These are phyloP conservation scores for Toxotes chatareus DNA, from an alignment of 2,113 vertebrate species.

Conservation along the genomic window DNA sequence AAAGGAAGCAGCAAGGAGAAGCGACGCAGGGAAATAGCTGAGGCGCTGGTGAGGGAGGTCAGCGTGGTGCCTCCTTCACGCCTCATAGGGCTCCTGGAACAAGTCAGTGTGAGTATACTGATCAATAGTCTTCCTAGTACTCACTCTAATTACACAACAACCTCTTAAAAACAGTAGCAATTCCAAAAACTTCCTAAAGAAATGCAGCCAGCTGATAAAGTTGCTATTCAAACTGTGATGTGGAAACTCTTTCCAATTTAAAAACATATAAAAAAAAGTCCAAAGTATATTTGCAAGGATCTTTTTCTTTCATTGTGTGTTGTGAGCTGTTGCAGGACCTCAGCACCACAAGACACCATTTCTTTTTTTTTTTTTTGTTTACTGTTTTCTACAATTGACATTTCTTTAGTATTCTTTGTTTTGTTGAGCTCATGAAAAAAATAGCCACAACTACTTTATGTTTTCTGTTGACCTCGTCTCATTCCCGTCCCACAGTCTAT, in stretches of 20 bases:
- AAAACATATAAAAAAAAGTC: neutral
- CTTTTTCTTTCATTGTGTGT: neutral
- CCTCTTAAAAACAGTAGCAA: neutral
- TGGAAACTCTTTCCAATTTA: neutral
- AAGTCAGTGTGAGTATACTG: constrained; percentile 85
- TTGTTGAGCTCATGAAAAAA: neutral
- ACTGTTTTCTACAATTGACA: neutral
- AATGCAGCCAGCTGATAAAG: neutral
- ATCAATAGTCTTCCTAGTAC: constrained; percentile 17
- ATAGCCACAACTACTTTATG: neutral
- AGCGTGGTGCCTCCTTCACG: constrained; percentile 98
- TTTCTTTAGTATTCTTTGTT: neutral
- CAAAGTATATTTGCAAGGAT: neutral
- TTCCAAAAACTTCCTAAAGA: neutral
- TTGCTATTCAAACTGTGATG: neutral
- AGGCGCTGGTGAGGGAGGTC: constrained; percentile 95
- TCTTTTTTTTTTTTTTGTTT: too few relatives aligned
- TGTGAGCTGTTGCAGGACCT: neutral
- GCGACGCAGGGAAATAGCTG: constrained; percentile 93
- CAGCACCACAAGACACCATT: neutral
- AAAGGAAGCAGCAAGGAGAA: constrained; percentile 98
- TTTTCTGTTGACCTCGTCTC: neutral
- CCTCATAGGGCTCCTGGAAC: constrained; percentile 94
- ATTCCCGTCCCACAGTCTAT: constrained; percentile 77
- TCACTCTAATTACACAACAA: constrained; percentile 19